Conservation (phyloP, 2,113 vertebrate species). For the Sceloporus undulatus region DNA sequence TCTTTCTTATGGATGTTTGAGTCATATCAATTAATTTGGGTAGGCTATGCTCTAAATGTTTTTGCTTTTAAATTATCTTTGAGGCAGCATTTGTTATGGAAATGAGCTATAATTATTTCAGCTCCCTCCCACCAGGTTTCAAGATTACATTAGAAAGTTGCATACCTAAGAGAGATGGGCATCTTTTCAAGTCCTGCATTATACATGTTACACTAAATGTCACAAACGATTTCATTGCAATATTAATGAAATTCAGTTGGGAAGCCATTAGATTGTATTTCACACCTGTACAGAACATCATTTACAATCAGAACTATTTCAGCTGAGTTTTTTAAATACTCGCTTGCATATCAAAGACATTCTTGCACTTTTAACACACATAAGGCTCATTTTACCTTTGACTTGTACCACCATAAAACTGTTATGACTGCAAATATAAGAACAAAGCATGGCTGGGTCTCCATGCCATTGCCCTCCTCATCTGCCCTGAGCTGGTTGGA, state of each 20-base stretch:
- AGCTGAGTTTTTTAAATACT: conserved; percentile 37
- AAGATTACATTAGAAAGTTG: conserved; percentile 69
- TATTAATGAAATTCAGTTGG: conserved; percentile 67
- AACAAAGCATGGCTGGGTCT: not conserved
- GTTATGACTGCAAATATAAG: not conserved
- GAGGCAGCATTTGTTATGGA: conserved; percentile 75
- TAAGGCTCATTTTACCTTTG: not conserved
- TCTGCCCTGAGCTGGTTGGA: not conserved
- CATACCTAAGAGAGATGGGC: conserved; percentile 60
- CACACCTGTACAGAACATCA: conserved; percentile 41
- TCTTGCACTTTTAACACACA: not conserved
- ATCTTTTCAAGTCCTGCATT: conserved; percentile 69
- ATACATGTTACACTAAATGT: conserved; percentile 66
- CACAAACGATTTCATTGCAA: conserved; percentile 65
- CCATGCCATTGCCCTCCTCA: not conserved
- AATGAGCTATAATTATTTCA: conserved; percentile 72
- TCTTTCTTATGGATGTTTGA: conserved; percentile 60
- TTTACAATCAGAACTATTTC: conserved; percentile 48
- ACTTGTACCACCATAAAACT: not conserved
- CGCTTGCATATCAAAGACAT: not conserved
- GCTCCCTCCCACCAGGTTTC: conserved; percentile 58
- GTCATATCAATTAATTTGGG: conserved; percentile 66
- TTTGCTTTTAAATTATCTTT: conserved; percentile 69
- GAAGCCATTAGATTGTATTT: conserved; percentile 36
- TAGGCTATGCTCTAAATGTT: conserved; percentile 70